A percentile compares a stretch with the other conserved stretches of the same genome.
These are phyloP conservation scores for Podarcis lilfordi DNA, from an alignment of 2,797 vertebrate species.

Conservation along the genomic window DNA sequence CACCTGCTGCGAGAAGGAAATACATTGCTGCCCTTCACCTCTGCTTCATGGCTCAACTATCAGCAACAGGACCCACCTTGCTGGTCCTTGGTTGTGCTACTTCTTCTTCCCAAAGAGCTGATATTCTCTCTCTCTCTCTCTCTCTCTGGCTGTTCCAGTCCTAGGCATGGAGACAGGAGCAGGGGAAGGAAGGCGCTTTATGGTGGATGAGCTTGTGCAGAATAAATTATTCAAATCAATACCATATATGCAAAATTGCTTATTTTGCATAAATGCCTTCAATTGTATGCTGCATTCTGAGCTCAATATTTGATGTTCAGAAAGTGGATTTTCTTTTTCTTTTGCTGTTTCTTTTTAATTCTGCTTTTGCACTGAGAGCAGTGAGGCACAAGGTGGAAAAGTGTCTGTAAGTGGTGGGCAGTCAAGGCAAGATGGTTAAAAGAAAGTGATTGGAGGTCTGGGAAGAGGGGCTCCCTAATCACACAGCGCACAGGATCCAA, in stretches of 20 bases:
- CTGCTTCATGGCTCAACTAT: background rate
- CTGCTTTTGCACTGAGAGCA: background rate
- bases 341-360: background rate
- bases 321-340: background rate
- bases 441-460: background rate
- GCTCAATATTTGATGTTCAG: background rate
- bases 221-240: constrained; percentile 16
- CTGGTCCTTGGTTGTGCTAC: background rate
- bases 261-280: constrained; percentile 16
- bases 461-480: background rate
- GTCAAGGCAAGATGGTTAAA: background rate
- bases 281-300: background rate
- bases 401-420: background rate
- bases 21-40: background rate
- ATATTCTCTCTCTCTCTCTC: background rate
- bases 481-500: background rate
- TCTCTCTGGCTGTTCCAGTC: background rate
- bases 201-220: background rate
- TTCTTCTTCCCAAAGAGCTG: background rate
- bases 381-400: background rate
- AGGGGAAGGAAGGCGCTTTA: background rate
- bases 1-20: too few relatives aligned
- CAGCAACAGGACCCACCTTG: background rate
- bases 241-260: background rate
- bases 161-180: background rate